These are phyloP conservation scores for Drosophila littoralis DNA, from an alignment of 1,140 invertebrate species.

Conservation along the genomic window DNA sequence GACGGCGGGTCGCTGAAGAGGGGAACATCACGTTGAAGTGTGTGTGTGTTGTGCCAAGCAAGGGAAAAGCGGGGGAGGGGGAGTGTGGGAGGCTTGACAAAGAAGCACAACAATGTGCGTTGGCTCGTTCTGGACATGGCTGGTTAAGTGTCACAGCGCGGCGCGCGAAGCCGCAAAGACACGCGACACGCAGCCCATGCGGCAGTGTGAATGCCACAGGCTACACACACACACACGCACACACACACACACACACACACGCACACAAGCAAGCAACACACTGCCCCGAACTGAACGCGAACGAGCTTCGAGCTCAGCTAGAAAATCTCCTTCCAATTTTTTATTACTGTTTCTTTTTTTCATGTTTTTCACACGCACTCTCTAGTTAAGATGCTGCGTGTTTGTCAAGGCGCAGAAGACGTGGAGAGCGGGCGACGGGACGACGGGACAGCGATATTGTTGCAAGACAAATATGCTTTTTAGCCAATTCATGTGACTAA, in stretches of 20 bases:
- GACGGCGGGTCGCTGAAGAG: slow-evolving; percentile 12
- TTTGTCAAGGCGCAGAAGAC: neutral
- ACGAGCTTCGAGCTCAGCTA: neutral
- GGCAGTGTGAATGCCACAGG: slow-evolving; percentile 12
- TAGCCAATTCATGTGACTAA: no score
- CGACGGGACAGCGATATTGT: neutral
- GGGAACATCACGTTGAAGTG: neutral
- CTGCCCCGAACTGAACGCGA: no score
- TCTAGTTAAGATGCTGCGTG: neutral
- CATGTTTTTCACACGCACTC: no score
- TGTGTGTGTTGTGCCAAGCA: neutral
- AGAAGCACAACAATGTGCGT: slow-evolving; percentile 56
- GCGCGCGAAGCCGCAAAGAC: slow-evolving; percentile 31
- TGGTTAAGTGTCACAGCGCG: slow-evolving; percentile 39
- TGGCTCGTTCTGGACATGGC: slow-evolving; percentile 23
- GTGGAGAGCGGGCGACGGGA: no score
- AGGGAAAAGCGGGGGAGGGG: neutral
- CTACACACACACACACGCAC: neutral
- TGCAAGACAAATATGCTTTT: no score
- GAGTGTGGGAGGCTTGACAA: neutral
- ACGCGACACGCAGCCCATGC: slow-evolving; percentile 24
- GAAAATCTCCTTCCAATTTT: slow-evolving; percentile 11
- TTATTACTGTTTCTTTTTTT: neutral
- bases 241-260: neutral
- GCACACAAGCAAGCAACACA: no score